Conservation (phyloP, 1,140 invertebrate species). For the Mya arenaria region DNA sequence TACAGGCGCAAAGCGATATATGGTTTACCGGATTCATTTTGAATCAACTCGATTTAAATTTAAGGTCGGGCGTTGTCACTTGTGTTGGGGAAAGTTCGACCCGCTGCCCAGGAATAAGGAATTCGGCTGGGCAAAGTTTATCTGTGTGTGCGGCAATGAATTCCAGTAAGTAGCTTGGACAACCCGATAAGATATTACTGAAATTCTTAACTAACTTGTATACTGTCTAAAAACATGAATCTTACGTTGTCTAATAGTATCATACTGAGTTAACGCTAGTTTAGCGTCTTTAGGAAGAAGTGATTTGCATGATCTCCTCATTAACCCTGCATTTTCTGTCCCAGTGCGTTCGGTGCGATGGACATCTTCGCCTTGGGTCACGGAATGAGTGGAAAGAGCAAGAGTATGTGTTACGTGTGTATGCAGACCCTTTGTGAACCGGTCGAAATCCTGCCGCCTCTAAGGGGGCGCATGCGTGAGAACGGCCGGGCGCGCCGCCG, state of each 20-base stretch:
- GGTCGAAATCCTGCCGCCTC: constrained; percentile 4
- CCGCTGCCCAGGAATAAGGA: constrained; percentile 66
- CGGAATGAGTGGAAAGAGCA: neutral
- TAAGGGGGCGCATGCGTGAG: neutral
- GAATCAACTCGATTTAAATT: too few species aligned
- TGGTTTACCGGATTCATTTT: too few species aligned
- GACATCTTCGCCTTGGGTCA: neutral
- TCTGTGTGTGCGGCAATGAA: constrained; percentile 56
- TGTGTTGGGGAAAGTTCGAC: too few species aligned
- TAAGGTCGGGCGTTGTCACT: too few species aligned
- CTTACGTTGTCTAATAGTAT: too few species aligned
- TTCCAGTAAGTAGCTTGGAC: constrained; percentile 56
- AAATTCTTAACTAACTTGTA: too few species aligned
- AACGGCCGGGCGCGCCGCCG: neutral
- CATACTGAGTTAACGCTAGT: too few species aligned
- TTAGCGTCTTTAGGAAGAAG: too few species aligned
- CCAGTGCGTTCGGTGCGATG: constrained; percentile 11
- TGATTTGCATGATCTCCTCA: neutral
- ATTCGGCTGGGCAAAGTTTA: constrained; percentile 65
- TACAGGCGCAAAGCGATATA: too few species aligned
- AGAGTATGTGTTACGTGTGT: constrained; percentile 4
- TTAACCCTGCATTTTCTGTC: neutral
- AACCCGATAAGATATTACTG: too few species aligned
- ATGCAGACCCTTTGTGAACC: constrained; percentile 8
- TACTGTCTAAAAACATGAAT: too few species aligned